Conservation (phyloP, 1,140 invertebrate genomes). For the Sitodiplosis mosellana region DNA sequence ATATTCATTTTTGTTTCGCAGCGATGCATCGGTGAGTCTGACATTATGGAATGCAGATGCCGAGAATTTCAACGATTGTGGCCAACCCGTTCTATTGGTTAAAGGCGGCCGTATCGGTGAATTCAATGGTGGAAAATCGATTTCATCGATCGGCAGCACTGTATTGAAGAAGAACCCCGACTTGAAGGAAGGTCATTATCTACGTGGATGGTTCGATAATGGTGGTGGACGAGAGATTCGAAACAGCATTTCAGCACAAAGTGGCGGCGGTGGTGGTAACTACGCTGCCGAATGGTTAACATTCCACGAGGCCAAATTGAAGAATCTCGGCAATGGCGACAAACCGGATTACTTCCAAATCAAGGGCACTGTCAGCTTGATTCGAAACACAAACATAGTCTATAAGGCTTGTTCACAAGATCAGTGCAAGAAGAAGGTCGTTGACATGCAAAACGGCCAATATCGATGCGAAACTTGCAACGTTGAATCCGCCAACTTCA, state of each 20-base stretch:
- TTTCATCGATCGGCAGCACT: conserved; percentile 29
- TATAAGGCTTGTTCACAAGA: conserved; percentile 79
- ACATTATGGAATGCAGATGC: conserved; percentile 69
- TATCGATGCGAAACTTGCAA: conserved; percentile 93
- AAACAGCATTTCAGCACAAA: conserved; percentile 39
- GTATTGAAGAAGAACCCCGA: conserved; percentile 72
- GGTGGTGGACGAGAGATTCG: conserved; percentile 40
- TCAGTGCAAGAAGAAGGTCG: conserved; percentile 83
- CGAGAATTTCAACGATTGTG: conserved; percentile 58
- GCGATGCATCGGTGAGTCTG: conserved; percentile 31
- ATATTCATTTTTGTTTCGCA: neutral
- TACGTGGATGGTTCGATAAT: conserved; percentile 81
- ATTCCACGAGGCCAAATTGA: conserved; percentile 48
- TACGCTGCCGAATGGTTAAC: conserved; percentile 40
- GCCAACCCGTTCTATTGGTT: conserved; percentile 62
- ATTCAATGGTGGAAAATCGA: conserved; percentile 48
- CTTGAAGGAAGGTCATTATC: conserved; percentile 61
- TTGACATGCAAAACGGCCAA: conserved; percentile 60
- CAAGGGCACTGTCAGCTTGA: conserved; percentile 46
- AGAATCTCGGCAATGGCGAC: conserved; percentile 43
- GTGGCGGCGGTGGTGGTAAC: conserved; percentile 26
- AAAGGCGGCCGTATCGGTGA: conserved; percentile 62
- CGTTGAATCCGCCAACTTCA: conserved; percentile 64
- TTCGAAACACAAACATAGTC: conserved; percentile 44
- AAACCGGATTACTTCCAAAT: conserved; percentile 61